phyloP scores from a whole-genome alignment of 2,113 vertebrate species.

The Tenebrosternarchus preto region DNA sequence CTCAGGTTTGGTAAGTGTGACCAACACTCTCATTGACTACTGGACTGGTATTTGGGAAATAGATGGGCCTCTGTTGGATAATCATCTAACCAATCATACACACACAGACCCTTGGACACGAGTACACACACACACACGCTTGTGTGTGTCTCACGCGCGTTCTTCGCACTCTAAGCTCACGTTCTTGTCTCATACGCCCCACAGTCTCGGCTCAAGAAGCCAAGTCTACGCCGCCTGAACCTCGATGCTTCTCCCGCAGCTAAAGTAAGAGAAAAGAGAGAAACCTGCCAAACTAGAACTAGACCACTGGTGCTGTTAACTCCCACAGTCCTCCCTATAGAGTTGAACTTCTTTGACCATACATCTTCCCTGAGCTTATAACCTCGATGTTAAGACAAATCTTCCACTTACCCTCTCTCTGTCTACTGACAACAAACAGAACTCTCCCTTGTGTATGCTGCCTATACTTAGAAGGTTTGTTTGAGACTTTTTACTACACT shows the following conservation, averaged over 20 bases:
- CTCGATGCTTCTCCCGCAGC: slow-evolving; percentile 68
- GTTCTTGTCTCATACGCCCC: slow-evolving; percentile 61
- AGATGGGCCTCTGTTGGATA: background rate
- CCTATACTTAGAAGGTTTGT: background rate
- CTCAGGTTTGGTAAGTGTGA: slow-evolving; percentile 26
- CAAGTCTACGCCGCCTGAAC: slow-evolving; percentile 69
- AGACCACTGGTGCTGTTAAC: slow-evolving; percentile 31
- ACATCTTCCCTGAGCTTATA: slow-evolving; percentile 1
- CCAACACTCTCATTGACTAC: slow-evolving; percentile 14
- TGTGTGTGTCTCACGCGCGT: background rate
- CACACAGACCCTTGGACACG: background rate
- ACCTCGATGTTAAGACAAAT: background rate
- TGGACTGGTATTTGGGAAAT: background rate
- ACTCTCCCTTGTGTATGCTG: background rate
- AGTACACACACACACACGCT: slow-evolving; percentile 15
- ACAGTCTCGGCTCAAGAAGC: slow-evolving; percentile 76
- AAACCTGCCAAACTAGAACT: slow-evolving; percentile 31
- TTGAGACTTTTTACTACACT: background rate
- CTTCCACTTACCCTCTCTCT: background rate
- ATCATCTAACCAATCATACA: background rate
- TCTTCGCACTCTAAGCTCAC: slow-evolving; percentile 51
- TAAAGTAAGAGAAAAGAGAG: slow-evolving; percentile 71
- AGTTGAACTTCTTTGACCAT: slow-evolving; percentile 23
- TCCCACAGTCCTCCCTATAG: slow-evolving; percentile 3
- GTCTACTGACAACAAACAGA: background rate